These are phyloP conservation scores for Sternarchorhynchus goeldii DNA, from an alignment of 2,797 vertebrate species.

Conservation along the genomic window DNA sequence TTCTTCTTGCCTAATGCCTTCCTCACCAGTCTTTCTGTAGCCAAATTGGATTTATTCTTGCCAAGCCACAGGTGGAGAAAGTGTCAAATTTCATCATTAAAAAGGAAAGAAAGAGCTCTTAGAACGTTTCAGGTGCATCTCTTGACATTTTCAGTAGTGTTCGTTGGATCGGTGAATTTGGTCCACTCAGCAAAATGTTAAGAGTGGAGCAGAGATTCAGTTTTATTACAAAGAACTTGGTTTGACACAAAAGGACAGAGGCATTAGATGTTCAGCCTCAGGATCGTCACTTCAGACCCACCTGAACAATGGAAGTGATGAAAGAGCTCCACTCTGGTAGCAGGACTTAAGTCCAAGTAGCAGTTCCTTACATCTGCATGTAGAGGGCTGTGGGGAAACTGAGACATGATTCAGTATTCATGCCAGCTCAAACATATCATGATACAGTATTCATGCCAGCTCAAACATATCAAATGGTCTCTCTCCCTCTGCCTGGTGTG, in stretches of 20 bases:
- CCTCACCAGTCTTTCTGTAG: slow-evolving; percentile 5
- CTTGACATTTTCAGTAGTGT: slow-evolving; percentile 2
- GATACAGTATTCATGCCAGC: background rate
- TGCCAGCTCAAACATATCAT: background rate
- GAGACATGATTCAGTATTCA: background rate
- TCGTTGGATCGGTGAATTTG: slow-evolving; percentile 42
- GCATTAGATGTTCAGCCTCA: slow-evolving; percentile 66
- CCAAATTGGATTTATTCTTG: slow-evolving; percentile 40
- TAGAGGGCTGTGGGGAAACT: no score
- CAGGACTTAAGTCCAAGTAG: background rate
- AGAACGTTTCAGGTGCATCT: slow-evolving; percentile 27
- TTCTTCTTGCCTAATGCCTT: slow-evolving; percentile 31
- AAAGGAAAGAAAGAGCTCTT: background rate
- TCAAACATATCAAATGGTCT: no score
- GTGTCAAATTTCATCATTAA: slow-evolving; percentile 36
- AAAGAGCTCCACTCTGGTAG: slow-evolving; percentile 48
- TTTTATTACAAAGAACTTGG: slow-evolving; percentile 60
- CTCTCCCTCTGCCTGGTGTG: background rate
- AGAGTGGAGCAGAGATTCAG: slow-evolving; percentile 42
- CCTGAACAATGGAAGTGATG: slow-evolving; percentile 54
- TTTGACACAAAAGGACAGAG: slow-evolving; percentile 70
- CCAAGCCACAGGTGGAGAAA: slow-evolving; percentile 35
- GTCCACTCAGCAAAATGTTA: slow-evolving; percentile 28
- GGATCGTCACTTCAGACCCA: slow-evolving; percentile 67
- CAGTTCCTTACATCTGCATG: background rate